These are phyloP conservation scores for Amphilophus citrinellus DNA, from an alignment of 2,113 vertebrate genomes.

Conservation along the genomic window DNA sequence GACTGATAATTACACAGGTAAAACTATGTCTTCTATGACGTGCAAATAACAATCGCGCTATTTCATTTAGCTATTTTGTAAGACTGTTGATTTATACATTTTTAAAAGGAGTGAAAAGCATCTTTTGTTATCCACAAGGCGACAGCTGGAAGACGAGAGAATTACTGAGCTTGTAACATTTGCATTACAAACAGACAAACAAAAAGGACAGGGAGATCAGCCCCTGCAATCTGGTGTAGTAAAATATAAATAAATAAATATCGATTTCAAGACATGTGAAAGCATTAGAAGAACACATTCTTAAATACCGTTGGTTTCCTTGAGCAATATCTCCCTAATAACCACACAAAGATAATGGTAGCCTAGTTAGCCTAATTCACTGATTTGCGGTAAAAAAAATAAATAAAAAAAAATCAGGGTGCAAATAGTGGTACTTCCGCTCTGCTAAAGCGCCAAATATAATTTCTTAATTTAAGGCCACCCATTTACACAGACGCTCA, in stretches of 20 bases:
- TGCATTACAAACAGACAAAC: slow-evolving; percentile 58
- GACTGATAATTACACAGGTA: background rate
- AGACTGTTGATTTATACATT: background rate
- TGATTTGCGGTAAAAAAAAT: background rate
- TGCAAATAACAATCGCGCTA: background rate
- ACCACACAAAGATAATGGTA: slow-evolving; percentile 3
- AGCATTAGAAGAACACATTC: background rate
- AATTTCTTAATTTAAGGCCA: background rate
- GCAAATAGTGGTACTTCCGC: background rate
- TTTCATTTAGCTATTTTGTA: background rate
- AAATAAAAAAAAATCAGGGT: background rate
- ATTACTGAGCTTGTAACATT: slow-evolving; percentile 53
- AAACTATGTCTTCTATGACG: background rate
- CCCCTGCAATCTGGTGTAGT: background rate
- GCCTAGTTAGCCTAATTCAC: slow-evolving; percentile 52
- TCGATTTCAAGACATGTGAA: background rate
- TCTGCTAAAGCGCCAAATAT: background rate
- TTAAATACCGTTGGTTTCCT: background rate
- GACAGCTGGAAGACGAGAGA: slow-evolving; percentile 41
- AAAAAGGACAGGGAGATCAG: slow-evolving; percentile 11
- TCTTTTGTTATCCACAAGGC: slow-evolving; percentile 35
- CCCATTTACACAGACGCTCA: background rate
- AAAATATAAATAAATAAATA: background rate
- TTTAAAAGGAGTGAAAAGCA: background rate
- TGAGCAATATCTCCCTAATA: background rate